phyloP scores from a whole-genome alignment of 2,888 invertebrate genomes.

The Mongoloraphidia duomilia region DNA sequence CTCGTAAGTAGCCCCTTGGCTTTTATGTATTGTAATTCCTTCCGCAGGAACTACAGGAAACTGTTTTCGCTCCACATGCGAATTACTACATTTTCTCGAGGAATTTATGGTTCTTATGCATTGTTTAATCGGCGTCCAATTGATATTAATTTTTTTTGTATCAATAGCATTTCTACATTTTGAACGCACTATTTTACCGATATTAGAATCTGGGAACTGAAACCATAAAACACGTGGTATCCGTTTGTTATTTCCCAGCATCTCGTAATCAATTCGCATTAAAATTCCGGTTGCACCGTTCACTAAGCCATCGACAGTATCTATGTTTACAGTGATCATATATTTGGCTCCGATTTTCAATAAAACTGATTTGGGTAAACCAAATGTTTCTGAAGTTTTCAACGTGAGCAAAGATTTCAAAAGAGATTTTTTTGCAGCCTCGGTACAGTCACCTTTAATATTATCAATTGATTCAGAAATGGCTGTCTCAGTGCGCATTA shows the following conservation, averaged over 20 bases:
- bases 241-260: not conserved
- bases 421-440: not conserved
- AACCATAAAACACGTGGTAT: constrained; percentile 5
- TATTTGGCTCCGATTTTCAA: constrained; percentile 17
- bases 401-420: not conserved
- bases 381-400: constrained; percentile 3
- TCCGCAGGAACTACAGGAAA: constrained; percentile 13
- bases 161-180: not conserved
- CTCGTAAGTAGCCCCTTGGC: constrained; percentile 12
- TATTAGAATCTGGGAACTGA: constrained; percentile 1
- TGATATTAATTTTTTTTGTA: not conserved
- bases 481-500: not conserved
- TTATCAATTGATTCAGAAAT: not conserved
- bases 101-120: not conserved
- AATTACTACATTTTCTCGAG: not conserved
- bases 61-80: constrained; percentile 8
- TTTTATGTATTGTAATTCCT: constrained; percentile 14
- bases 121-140: not conserved
- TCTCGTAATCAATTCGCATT: not conserved
- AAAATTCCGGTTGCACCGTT: too few relatives aligned
- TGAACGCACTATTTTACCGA: constrained; percentile 1
- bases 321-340: constrained; percentile 15
- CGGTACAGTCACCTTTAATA: not conserved
- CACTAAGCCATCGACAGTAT: constrained; percentile 15
- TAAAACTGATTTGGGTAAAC: constrained; percentile 8